Conservation (phyloP, 2,113 vertebrate genomes). For the Macquaria ambigua region DNA sequence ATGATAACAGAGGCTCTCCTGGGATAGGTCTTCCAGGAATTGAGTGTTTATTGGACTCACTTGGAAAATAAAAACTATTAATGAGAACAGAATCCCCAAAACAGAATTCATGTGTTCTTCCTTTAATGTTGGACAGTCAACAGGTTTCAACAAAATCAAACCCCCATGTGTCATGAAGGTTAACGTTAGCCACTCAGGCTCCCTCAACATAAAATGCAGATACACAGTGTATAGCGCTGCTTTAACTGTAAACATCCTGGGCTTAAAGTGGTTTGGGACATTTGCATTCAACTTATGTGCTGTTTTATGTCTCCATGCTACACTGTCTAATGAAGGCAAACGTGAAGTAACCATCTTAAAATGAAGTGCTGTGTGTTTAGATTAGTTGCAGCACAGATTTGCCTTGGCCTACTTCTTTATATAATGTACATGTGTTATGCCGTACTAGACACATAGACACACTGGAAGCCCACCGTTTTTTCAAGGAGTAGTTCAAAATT, state of each 20-base stretch:
- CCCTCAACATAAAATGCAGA: neutral
- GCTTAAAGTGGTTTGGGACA: neutral
- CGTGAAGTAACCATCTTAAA: neutral
- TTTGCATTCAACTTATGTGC: neutral
- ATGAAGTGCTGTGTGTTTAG: neutral
- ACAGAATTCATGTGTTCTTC: neutral
- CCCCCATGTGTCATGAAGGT: neutral
- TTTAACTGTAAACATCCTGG: neutral
- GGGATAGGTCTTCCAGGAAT: conserved; percentile 24
- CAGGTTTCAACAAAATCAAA: conserved; percentile 6
- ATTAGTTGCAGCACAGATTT: neutral
- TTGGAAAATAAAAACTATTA: conserved; percentile 20
- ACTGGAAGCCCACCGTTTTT: neutral
- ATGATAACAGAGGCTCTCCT: conserved; percentile 7
- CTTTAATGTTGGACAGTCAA: neutral
- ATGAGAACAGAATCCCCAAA: neutral
- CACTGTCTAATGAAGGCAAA: neutral
- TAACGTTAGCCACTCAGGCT: neutral
- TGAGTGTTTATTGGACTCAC: conserved; percentile 29
- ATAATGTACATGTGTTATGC: neutral
- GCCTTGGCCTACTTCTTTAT: neutral
- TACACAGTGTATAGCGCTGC: neutral
- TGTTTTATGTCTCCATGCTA: neutral
- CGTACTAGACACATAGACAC: neutral
- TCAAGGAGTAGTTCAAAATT: too few relatives aligned